These are phyloP conservation scores for Anarhynchus alexandrinus DNA, from an alignment of 2,113 vertebrate species.

Conservation along the genomic window DNA sequence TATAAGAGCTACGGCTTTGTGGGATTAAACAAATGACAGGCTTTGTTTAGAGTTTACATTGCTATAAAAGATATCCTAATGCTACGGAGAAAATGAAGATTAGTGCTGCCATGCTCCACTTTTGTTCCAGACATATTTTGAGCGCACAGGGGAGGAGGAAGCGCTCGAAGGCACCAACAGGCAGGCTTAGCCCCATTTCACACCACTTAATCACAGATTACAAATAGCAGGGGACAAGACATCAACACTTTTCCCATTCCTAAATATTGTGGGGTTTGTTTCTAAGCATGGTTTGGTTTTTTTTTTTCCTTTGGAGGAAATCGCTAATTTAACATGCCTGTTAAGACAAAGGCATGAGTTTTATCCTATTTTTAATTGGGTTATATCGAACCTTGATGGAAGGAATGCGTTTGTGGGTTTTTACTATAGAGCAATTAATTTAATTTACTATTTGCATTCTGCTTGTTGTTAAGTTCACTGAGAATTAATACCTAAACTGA, in stretches of 20 bases:
- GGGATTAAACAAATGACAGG: not conserved
- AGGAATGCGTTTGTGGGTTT: not conserved
- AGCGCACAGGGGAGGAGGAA: not conserved
- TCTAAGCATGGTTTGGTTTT: not conserved
- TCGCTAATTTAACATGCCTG: not conserved
- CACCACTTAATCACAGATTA: constrained; percentile 46
- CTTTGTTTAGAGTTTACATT: constrained; percentile 10
- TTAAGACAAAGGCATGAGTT: constrained; percentile 23
- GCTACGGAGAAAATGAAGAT: constrained; percentile 39
- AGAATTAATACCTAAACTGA: not conserved
- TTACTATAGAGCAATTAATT: not conserved
- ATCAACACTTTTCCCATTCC: not conserved
- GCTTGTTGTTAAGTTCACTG: not conserved
- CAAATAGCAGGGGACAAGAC: constrained; percentile 34
- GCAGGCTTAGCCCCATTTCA: constrained; percentile 45
- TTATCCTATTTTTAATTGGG: constrained; percentile 10
- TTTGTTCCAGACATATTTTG: constrained; percentile 25
- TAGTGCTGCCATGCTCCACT: not conserved
- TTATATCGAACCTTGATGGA: not conserved
- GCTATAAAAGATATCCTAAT: not conserved
- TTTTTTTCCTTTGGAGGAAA: not conserved
- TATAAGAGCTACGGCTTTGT: not conserved
- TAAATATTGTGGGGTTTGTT: not conserved
- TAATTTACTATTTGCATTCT: not conserved
- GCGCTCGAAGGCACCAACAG: not conserved